Conservation (phyloP, 2,888 invertebrate species). For the Sabellastarte sp. region DNA sequence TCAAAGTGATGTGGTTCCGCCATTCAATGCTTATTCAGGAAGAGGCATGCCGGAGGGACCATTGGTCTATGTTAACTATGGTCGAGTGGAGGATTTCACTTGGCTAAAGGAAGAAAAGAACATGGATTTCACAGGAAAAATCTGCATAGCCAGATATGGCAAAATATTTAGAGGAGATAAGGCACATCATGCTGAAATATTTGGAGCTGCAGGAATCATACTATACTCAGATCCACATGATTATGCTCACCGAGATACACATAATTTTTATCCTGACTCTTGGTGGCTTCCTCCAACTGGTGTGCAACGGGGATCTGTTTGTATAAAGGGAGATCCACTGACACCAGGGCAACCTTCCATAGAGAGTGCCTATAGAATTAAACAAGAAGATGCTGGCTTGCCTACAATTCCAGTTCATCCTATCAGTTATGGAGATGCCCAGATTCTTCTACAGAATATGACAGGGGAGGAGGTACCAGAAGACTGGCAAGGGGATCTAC, state of each 20-base stretch:
- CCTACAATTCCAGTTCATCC: slow-evolving; percentile 55
- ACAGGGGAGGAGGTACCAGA: slow-evolving; percentile 40
- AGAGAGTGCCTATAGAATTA: slow-evolving; percentile 47
- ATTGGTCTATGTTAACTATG: slow-evolving; percentile 60
- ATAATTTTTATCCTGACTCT: slow-evolving; percentile 54
- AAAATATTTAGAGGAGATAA: slow-evolving; percentile 60
- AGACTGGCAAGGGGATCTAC: slow-evolving; percentile 49
- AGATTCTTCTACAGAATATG: slow-evolving; percentile 41
- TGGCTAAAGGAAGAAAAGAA: slow-evolving; percentile 40
- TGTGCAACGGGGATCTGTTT: slow-evolving; percentile 61
- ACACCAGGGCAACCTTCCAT: slow-evolving; percentile 63
- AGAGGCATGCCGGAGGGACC: slow-evolving; percentile 40
- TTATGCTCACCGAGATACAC: slow-evolving; percentile 46
- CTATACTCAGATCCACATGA: slow-evolving; percentile 60
- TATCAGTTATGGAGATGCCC: slow-evolving; percentile 50
- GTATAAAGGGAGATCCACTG: slow-evolving; percentile 60
- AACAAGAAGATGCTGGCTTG: slow-evolving; percentile 31
- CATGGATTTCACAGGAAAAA: slow-evolving; percentile 56
- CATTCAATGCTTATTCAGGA: slow-evolving; percentile 45
- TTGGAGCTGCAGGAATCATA: slow-evolving; percentile 59
- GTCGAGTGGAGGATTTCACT: slow-evolving; percentile 56
- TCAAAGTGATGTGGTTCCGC: slow-evolving; percentile 37
- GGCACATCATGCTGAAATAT: slow-evolving; percentile 44
- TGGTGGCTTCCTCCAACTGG: slow-evolving; percentile 62
- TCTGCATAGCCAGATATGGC: slow-evolving; percentile 62